Percentiles rank a stretch among this genome's conserved stretches.
These are phyloP conservation scores for Brachyhypopomus gauderio DNA, from an alignment of 2,113 vertebrate genomes.

Conservation along the genomic window DNA sequence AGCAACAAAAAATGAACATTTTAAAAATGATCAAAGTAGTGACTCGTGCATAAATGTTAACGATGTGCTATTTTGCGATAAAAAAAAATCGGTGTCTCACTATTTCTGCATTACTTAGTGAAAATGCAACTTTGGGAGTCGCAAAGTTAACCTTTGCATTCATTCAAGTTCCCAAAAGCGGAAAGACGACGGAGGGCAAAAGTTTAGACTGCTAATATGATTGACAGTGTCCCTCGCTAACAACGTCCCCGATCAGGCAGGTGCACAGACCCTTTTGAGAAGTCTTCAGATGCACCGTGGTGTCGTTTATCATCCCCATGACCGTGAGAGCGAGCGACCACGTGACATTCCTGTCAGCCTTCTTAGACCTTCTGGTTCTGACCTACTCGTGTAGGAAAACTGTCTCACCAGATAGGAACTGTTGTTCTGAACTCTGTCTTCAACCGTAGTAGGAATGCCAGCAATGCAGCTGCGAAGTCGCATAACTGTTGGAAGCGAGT, in stretches of 20 bases:
- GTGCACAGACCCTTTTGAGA: not conserved
- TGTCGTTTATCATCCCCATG: slow-evolving; percentile 29
- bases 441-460: slow-evolving; percentile 53
- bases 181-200: not conserved
- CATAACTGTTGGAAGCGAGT: slow-evolving; percentile 33
- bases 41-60: not conserved
- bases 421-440: slow-evolving; percentile 47
- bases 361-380: not conserved
- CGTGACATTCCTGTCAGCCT: slow-evolving; percentile 32
- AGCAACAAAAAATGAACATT: too few species aligned
- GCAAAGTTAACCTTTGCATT: not conserved
- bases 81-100: not conserved
- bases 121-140: not conserved
- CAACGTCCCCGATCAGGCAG: not conserved
- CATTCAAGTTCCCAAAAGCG: too few species aligned
- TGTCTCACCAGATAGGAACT: slow-evolving; percentile 49
- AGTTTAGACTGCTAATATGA: slow-evolving; percentile 4
- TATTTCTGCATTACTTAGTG: too few species aligned
- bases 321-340: slow-evolving; percentile 20
- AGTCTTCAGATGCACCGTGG: slow-evolving; percentile 22
- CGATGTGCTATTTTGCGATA: not conserved
- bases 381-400: slow-evolving; percentile 28
- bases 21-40: not conserved
- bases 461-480: slow-evolving; percentile 39
- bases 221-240: not conserved